phyloP scores from a whole-genome alignment of 2,797 vertebrate species.

The Pelochelys cantorii region DNA sequence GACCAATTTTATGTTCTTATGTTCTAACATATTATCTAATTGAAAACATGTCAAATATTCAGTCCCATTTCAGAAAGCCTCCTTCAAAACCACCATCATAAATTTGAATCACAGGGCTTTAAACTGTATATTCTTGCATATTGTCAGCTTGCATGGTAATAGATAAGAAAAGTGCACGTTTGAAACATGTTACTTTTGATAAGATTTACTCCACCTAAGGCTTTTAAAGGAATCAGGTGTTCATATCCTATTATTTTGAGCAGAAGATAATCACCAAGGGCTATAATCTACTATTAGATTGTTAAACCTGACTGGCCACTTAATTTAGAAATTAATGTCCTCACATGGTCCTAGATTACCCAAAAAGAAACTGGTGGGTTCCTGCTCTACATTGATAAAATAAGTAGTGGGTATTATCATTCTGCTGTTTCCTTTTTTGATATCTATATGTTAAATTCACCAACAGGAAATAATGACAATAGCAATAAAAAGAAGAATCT shows the following conservation, averaged over 20 bases:
- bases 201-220: neutral
- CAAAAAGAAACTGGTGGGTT: neutral
- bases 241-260: neutral
- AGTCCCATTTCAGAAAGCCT: neutral
- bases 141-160: neutral
- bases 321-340: neutral
- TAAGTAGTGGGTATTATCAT: neutral
- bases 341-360: neutral
- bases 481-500: neutral
- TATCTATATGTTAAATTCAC: neutral
- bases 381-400: neutral
- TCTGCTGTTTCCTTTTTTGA: neutral
- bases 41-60: neutral
- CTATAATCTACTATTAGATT: neutral
- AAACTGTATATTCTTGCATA: neutral
- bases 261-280: neutral
- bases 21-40: neutral
- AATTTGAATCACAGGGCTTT: neutral
- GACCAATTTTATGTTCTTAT: too few species aligned
- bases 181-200: neutral
- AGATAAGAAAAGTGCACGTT: neutral
- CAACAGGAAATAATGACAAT: neutral
- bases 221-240: neutral
- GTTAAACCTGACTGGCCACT: neutral
- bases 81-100: neutral